A percentile compares a stretch with the other conserved stretches of the same genome.
Evolutionary conservation across 2,113 vertebrate species (phyloP).

Genomic region (Ariopsis seemanni): DNA sequence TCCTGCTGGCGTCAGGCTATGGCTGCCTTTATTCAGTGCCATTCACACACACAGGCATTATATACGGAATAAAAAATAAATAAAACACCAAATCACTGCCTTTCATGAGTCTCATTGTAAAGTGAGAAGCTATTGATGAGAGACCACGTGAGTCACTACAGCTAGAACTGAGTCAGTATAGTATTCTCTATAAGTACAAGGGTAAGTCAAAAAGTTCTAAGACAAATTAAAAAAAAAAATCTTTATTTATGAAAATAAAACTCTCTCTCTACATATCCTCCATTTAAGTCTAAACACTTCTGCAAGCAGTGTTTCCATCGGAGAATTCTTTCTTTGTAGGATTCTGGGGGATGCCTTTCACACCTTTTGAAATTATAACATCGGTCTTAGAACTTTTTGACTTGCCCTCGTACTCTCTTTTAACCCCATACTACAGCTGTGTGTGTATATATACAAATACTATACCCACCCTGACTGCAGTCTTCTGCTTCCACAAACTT

Average conservation of each 20-base stretch:
- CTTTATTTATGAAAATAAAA: too few species aligned
- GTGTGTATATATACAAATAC: neutral
- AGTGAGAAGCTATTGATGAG: neutral
- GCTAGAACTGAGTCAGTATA: neutral
- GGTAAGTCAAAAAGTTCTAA: too few species aligned
- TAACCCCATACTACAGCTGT: neutral
- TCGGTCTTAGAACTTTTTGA: too few species aligned
- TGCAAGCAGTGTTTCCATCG: too few species aligned
- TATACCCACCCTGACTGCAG: neutral
- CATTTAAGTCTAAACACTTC: too few species aligned
- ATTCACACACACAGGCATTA: slow-evolving; percentile 59
- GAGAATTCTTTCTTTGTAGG: too few species aligned
- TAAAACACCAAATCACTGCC: slow-evolving; percentile 32
- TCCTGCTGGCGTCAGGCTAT: slow-evolving; percentile 41
- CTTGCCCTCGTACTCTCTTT: neutral
- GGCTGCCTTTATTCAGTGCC: slow-evolving; percentile 61
- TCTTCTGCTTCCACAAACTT: too few species aligned
- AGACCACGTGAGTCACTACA: neutral
- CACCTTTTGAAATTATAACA: too few species aligned
- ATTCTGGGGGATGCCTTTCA: too few species aligned
- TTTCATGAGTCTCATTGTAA: slow-evolving; percentile 38
- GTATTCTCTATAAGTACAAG: neutral
- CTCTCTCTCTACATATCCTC: too few species aligned
- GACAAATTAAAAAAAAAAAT: too few species aligned
- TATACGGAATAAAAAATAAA: slow-evolving; percentile 69